Percentiles rank a stretch among this genome's conserved stretches.
phyloP scores from a whole-genome alignment of 2,888 invertebrate genomes.

The Drosophila incognita region DNA sequence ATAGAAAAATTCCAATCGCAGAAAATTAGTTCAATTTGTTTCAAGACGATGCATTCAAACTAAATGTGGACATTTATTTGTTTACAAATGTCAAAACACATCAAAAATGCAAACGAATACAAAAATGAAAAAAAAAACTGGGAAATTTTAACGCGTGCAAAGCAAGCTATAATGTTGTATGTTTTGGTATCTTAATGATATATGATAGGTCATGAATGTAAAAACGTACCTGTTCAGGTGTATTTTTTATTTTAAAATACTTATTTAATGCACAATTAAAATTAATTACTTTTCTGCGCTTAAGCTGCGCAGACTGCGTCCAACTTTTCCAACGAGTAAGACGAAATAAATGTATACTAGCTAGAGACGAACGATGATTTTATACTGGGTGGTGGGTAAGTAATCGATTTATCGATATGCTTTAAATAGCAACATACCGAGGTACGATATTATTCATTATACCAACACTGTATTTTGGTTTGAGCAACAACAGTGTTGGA shows the following conservation, averaged over 20 bases:
- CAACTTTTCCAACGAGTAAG: conserved; percentile 47
- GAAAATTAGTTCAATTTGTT: conserved; percentile 21
- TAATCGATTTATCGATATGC: conserved; percentile 18
- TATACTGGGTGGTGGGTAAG: conserved; percentile 27
- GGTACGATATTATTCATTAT: background rate
- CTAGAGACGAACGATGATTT: conserved; percentile 29
- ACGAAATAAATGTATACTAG: conserved; percentile 59
- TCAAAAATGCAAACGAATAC: conserved; percentile 55
- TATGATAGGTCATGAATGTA: background rate
- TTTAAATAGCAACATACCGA: background rate
- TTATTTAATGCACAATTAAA: conserved; percentile 32
- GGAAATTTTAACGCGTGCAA: conserved; percentile 66
- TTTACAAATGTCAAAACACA: conserved; percentile 50
- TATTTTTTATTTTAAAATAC: conserved; percentile 33
- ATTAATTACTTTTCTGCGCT: conserved; percentile 40
- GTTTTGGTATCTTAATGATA: too few relatives aligned
- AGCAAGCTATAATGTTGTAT: background rate
- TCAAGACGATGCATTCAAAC: conserved; percentile 7
- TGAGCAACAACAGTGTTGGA: background rate
- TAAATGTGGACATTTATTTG: conserved; percentile 40
- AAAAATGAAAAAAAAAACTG: conserved; percentile 61
- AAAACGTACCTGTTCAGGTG: conserved; percentile 40
- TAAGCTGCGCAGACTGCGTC: conserved; percentile 60
- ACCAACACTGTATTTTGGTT: background rate
- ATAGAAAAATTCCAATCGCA: conserved; percentile 10